Percentiles rank a stretch among this genome's conserved stretches.
Conservation (phyloP, 1,140 invertebrate species). For the Aphidius ervi region DNA sequence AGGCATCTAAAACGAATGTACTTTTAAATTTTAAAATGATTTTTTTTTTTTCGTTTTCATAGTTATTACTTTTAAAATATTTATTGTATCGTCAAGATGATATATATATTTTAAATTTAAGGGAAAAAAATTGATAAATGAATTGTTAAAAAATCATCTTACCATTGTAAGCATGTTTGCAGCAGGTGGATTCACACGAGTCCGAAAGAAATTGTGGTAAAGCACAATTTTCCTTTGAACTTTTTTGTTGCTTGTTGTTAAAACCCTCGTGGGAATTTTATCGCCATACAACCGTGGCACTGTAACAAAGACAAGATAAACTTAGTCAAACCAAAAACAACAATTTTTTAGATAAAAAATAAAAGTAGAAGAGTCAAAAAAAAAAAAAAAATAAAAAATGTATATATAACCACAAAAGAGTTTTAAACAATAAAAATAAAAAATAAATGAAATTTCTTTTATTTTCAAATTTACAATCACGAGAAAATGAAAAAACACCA, state of each 20-base stretch:
- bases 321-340: conserved; percentile 6
- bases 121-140: conserved; percentile 20
- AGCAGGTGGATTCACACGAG: conserved; percentile 67
- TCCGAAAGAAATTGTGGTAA: conserved; percentile 75
- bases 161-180: conserved; percentile 82
- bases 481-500: too few species aligned
- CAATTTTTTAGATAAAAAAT: not conserved
- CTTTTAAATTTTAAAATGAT: too few species aligned
- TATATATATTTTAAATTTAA: conserved; percentile 2
- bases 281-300: conserved; percentile 57
- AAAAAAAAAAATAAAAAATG: not conserved
- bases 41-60: too few species aligned
- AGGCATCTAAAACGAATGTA: too few species aligned
- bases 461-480: not conserved
- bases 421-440: not conserved
- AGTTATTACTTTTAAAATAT: too few species aligned
- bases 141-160: conserved; percentile 30
- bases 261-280: conserved; percentile 58
- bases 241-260: conserved; percentile 57
- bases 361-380: conserved; percentile 9
- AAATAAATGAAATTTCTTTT: not conserved
- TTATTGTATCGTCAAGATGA: too few species aligned
- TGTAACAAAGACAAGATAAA: conserved; percentile 34
- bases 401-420: not conserved
- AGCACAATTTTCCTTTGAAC: conserved; percentile 69